Conservation (phyloP, 2,113 vertebrate genomes). For the Pachyramphus minor region DNA sequence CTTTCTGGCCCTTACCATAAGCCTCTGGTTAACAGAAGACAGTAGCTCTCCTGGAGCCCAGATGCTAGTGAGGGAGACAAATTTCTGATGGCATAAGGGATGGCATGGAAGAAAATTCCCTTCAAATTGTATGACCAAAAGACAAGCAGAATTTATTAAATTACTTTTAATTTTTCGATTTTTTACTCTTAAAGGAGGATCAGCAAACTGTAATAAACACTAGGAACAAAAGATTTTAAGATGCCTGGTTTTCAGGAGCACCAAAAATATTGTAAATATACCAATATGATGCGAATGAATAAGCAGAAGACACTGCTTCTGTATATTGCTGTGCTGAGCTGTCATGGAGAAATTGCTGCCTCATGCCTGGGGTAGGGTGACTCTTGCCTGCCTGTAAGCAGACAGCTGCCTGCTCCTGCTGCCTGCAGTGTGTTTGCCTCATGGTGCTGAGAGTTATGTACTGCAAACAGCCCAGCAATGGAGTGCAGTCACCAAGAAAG, state of each 20-base stretch:
- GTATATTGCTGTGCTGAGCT: not conserved
- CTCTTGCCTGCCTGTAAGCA: not conserved
- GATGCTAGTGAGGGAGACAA: not conserved
- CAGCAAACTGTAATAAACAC: not conserved
- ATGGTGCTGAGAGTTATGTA: rapidly evolving
- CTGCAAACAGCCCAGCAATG: not conserved
- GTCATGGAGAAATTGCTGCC: rapidly evolving
- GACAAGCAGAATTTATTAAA: not conserved
- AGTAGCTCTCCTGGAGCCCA: not conserved
- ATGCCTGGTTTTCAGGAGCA: not conserved
- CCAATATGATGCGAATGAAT: not conserved
- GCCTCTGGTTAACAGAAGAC: not conserved
- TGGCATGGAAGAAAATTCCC: not conserved
- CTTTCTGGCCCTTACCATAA: not conserved
- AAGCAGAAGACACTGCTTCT: not conserved
- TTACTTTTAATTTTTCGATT: not conserved
- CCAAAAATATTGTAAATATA: not conserved
- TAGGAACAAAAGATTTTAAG: not conserved
- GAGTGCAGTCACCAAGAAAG: not conserved
- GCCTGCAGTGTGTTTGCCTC: rapidly evolving
- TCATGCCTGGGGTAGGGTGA: not conserved
- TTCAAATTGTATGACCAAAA: not conserved
- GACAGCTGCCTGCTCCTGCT: not conserved
- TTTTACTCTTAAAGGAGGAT: not conserved
- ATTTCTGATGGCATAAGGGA: not conserved